A percentile compares a stretch with the other conserved stretches of the same genome.
Conservation (phyloP, 1,140 invertebrate genomes). For the Achatina immaculata region DNA sequence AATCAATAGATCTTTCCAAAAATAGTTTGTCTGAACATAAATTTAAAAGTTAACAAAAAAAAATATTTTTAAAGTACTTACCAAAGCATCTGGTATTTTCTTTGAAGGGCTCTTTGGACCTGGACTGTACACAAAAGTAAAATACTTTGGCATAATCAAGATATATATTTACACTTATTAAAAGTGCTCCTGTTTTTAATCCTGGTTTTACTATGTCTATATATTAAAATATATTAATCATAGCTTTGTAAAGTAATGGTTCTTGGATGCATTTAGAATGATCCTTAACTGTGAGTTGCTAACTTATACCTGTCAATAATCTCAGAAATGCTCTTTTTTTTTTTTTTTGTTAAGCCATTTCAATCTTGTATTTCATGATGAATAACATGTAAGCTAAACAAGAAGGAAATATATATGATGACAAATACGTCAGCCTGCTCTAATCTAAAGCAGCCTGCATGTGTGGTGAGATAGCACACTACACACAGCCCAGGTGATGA, state of each 20-base stretch:
- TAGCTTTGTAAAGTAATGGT: background rate
- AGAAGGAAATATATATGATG: no score
- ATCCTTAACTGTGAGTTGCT: background rate
- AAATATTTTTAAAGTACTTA: background rate
- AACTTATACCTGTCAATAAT: background rate
- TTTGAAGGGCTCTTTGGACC: conserved; percentile 19
- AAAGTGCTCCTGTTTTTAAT: background rate
- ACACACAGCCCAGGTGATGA: no score
- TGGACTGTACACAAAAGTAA: background rate
- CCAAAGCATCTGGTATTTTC: conserved; percentile 29
- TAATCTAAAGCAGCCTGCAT: no score
- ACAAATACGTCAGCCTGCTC: no score
- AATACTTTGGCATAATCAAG: background rate
- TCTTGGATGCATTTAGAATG: background rate
- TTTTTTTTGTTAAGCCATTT: no score
- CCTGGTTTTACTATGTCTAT: background rate
- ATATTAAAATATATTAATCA: background rate
- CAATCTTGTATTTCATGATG: no score
- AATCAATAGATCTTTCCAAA: background rate
- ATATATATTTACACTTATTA: background rate
- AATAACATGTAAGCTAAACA: no score
- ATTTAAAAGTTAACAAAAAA: no score
- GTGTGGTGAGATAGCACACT: no score
- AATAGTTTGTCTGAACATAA: background rate
- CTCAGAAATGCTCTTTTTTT: no score